Percentiles rank a stretch among this genome's conserved stretches.
Evolutionary conservation across 2,888 invertebrate species (phyloP).

Genomic region (Gryllus longicercus): DNA sequence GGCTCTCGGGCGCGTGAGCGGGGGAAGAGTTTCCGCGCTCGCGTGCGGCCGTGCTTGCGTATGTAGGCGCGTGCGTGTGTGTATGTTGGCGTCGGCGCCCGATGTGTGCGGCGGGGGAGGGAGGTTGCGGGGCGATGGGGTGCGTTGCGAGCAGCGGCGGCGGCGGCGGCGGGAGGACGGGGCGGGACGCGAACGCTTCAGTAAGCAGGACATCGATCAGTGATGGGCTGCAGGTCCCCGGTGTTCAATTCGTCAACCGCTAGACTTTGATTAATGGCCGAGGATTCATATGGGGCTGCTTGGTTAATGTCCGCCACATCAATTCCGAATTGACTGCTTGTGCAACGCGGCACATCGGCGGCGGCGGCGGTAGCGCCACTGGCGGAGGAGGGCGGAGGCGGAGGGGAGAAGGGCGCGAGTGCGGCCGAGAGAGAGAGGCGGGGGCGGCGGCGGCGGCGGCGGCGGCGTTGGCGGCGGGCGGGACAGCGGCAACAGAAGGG

Average conservation of each 20-base stretch:
- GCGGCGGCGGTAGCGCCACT: neutral
- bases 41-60: too few relatives aligned
- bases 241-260: conserved; percentile 37
- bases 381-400: neutral
- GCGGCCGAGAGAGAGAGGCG: neutral
- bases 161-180: conserved; percentile 11
- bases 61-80: too few relatives aligned
- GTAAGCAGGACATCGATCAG: conserved; percentile 34
- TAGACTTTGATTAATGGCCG: conserved; percentile 37
- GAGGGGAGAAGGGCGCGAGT: neutral
- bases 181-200: conserved; percentile 6
- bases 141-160: conserved; percentile 18
- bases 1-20: neutral
- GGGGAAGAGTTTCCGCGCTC: too few relatives aligned
- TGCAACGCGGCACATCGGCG: conserved; percentile 19
- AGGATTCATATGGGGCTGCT: conserved; percentile 35
- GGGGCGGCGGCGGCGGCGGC: neutral
- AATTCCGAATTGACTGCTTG: conserved; percentile 34
- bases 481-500: neutral
- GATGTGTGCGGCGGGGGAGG: too few relatives aligned
- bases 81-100: too few relatives aligned
- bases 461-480: neutral
- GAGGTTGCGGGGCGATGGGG: neutral
- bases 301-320: conserved; percentile 35
- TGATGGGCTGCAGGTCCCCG: conserved; percentile 34